Evolutionary conservation across 2,113 vertebrate genomes (phyloP).

Genomic region (Eolophus roseicapilla): DNA sequence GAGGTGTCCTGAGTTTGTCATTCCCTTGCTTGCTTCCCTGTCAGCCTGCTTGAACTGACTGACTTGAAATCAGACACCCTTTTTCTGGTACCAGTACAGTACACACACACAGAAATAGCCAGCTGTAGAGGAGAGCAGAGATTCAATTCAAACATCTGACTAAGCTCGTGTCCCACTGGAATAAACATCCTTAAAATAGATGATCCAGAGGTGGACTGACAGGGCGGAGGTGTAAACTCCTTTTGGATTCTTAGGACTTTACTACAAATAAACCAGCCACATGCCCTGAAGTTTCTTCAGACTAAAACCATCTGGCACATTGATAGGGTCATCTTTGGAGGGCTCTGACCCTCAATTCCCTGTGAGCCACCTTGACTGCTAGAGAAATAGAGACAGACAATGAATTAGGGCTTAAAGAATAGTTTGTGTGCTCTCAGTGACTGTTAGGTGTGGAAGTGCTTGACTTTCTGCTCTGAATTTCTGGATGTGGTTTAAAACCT

Average conservation of each 20-base stretch:
- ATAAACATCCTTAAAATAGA: background rate
- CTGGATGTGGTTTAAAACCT: slow-evolving; percentile 10
- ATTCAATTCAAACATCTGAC: background rate
- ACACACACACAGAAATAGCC: background rate
- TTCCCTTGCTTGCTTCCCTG: background rate
- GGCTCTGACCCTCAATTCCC: background rate
- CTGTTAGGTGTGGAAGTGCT: background rate
- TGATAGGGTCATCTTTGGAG: background rate
- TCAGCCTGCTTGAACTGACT: background rate
- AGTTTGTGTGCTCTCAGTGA: background rate
- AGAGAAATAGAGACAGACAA: background rate
- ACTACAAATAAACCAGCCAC: background rate
- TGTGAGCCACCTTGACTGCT: background rate
- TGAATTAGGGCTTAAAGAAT: background rate
- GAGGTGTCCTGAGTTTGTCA: background rate
- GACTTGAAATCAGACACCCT: background rate
- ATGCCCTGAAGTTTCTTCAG: background rate
- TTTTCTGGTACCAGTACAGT: background rate
- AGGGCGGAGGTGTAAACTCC: background rate
- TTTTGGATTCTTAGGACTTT: background rate
- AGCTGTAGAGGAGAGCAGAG: background rate
- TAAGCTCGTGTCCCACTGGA: background rate
- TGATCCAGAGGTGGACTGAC: background rate
- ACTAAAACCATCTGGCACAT: background rate
- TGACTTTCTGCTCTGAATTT: slow-evolving; percentile 4